Percentiles rank a stretch among this genome's conserved stretches.
phyloP scores from a whole-genome alignment of 2,888 invertebrate genomes.

The Proisotoma minuta region DNA sequence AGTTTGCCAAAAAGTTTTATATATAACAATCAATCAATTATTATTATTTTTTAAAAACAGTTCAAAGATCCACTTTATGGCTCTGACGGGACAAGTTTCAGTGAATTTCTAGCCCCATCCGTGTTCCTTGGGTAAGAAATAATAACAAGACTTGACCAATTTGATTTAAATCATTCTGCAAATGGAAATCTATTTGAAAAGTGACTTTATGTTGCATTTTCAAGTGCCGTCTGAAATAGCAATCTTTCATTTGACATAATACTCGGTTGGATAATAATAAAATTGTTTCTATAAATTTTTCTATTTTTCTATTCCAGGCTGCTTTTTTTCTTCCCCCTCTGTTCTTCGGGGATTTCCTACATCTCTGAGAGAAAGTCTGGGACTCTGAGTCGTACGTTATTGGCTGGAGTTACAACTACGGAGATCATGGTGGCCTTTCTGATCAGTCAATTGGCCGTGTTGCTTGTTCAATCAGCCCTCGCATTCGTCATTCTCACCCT shows the following conservation, averaged over 20 bases:
- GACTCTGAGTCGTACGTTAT: conserved; percentile 32
- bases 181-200: no score
- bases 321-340: conserved; percentile 88
- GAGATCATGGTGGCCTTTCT: conserved; percentile 91
- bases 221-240: no score
- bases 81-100: conserved; percentile 81
- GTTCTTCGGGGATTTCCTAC: conserved; percentile 34
- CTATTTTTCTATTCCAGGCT: conserved; percentile 58
- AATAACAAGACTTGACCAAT: no score
- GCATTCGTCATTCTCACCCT: conserved; percentile 85
- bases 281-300: no score
- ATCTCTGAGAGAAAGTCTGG: conserved; percentile 42
- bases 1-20: conserved; percentile 1
- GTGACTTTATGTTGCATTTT: no score
- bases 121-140: conserved; percentile 80
- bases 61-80: conserved; percentile 85
- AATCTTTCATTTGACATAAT: no score
- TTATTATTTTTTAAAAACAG: conserved; percentile 53
- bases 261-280: no score
- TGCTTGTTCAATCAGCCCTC: conserved; percentile 76
- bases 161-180: no score
- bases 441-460: conserved; percentile 83
- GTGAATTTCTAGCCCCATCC: conserved; percentile 92
- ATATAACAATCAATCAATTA: background rate
- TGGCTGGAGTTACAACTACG: conserved; percentile 73